Percentiles rank a stretch among this genome's conserved stretches.
Conservation (phyloP, 2,888 invertebrate genomes). For the Tenodera sinensis region DNA sequence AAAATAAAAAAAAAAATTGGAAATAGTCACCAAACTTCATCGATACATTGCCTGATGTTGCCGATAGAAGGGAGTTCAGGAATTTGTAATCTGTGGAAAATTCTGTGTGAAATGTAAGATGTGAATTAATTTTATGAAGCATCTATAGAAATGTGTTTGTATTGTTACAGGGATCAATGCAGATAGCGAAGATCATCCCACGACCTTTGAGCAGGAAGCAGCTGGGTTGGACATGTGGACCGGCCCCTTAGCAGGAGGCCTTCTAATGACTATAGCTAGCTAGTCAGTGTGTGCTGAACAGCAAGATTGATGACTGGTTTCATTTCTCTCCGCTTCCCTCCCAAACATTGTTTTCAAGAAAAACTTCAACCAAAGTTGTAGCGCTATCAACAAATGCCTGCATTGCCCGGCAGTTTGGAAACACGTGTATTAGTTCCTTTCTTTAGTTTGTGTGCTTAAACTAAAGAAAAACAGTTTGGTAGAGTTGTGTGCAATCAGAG, state of each 20-base stretch:
- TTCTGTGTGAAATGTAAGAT: too few species aligned
- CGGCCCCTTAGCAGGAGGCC: not conserved
- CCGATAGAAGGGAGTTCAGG: too few species aligned
- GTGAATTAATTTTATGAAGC: too few species aligned
- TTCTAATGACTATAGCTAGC: not conserved
- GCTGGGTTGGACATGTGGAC: slow-evolving; percentile 19
- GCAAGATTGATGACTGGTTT: not conserved
- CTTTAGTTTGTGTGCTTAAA: not conserved
- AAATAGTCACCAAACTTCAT: too few species aligned
- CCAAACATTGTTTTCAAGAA: not conserved
- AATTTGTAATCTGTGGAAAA: too few species aligned
- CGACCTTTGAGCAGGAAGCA: slow-evolving; percentile 28
- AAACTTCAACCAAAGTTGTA: not conserved
- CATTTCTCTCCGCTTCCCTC: not conserved
- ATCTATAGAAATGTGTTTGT: not conserved
- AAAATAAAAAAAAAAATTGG: too few species aligned
- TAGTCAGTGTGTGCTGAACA: not conserved
- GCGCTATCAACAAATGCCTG: not conserved
- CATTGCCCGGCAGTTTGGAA: not conserved
- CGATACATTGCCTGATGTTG: too few species aligned
- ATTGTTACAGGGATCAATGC: slow-evolving; percentile 46
- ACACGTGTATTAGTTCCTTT: not conserved
- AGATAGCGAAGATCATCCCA: slow-evolving; percentile 47
- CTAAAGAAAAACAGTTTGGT: not conserved
- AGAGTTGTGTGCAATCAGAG: too few species aligned